These are phyloP conservation scores for Caenorhabditis uteleia DNA, from an alignment of 2,888 invertebrate genomes.

Conservation along the genomic window DNA sequence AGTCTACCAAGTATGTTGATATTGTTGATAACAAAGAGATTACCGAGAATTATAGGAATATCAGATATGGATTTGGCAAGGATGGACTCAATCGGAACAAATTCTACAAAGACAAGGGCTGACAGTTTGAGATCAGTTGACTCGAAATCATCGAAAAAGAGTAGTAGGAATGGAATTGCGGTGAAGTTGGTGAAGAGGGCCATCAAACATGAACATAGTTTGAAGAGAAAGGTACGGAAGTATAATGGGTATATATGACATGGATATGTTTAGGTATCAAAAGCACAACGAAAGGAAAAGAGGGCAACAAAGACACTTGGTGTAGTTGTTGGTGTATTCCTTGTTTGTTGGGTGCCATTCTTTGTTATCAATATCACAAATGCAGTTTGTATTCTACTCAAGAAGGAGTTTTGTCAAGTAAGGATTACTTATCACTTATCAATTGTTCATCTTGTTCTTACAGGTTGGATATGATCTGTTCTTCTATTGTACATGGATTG, in stretches of 20 bases:
- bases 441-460: too few relatives aligned
- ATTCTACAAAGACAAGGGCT: constrained; percentile 29
- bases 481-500: constrained; percentile 94
- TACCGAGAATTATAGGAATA: not conserved
- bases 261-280: constrained; percentile 47
- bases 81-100: constrained; percentile 45
- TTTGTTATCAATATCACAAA: constrained; percentile 97
- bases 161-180: constrained; percentile 49
- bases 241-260: not conserved
- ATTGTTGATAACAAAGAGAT: not conserved
- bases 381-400: constrained; percentile 86
- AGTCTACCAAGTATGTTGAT: constrained; percentile 41
- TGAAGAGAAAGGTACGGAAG: constrained; percentile 68
- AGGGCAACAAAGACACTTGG: constrained; percentile 98
- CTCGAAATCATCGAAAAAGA: constrained; percentile 39
- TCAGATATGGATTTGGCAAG: constrained; percentile 27
- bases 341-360: constrained; percentile 98
- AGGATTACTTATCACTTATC: not conserved
- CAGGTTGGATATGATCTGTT: constrained; percentile 75
- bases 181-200: constrained; percentile 63
- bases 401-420: constrained; percentile 59
- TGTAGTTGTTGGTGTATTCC: constrained; percentile 95
- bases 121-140: constrained; percentile 42
- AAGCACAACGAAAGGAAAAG: constrained; percentile 79
- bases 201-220: constrained; percentile 64